Evolutionary conservation across 2,888 invertebrate species (phyloP).

Genomic region (Pomacea canaliculata): DNA sequence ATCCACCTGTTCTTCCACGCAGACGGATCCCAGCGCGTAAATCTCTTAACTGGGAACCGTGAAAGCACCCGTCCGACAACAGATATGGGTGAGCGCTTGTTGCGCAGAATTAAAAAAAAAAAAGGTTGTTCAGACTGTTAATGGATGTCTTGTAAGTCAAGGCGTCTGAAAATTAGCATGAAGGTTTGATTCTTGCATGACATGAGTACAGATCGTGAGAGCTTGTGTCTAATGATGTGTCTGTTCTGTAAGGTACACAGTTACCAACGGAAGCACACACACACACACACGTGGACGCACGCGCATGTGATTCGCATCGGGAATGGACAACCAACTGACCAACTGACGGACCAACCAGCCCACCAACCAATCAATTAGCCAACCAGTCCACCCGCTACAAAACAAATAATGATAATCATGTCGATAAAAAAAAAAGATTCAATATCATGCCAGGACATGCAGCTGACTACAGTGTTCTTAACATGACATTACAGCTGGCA

Average conservation of each 20-base stretch:
- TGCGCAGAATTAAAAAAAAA: neutral
- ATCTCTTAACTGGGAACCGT: conserved; percentile 6
- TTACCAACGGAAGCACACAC: neutral
- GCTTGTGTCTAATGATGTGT: too few relatives aligned
- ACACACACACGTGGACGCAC: neutral
- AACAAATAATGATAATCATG: too few relatives aligned
- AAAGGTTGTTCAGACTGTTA: neutral
- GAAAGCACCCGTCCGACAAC: neutral
- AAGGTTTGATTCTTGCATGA: neutral
- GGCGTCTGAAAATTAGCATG: neutral
- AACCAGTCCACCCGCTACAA: too few relatives aligned
- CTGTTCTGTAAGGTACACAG: too few relatives aligned
- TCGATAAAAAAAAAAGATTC: too few relatives aligned
- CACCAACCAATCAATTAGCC: neutral
- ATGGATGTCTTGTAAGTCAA: neutral
- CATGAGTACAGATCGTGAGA: neutral
- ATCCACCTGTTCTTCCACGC: conserved; percentile 11
- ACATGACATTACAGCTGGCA: too few relatives aligned
- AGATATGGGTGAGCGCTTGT: too few relatives aligned
- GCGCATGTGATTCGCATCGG: too few relatives aligned
- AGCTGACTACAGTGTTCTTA: too few relatives aligned
- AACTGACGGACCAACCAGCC: too few relatives aligned
- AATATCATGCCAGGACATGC: too few relatives aligned
- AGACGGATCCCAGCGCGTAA: conserved; percentile 1
- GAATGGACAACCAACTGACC: too few relatives aligned